Percentiles rank a stretch among this genome's conserved stretches.
Evolutionary conservation across 2,797 vertebrate genomes (phyloP).

Genomic region (Onychomys leucogaster): DNA sequence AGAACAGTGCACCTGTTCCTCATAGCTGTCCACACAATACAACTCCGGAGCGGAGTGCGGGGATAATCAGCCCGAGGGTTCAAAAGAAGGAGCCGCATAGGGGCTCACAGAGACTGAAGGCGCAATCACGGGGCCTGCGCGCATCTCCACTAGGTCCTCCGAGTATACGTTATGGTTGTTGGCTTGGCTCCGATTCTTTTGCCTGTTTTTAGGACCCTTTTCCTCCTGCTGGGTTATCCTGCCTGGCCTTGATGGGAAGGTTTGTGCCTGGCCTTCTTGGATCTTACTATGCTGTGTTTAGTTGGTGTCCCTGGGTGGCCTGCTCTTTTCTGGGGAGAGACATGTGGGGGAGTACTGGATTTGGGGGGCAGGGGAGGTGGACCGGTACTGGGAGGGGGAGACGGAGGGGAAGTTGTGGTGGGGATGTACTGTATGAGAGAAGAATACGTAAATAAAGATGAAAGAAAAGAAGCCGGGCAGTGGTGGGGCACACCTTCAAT

Average conservation of each 20-base stretch:
- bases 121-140: too few species aligned
- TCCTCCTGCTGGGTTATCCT: not conserved
- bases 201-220: not conserved
- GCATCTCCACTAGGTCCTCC: not conserved
- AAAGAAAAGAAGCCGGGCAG: not conserved
- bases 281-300: not conserved
- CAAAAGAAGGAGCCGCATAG: not conserved
- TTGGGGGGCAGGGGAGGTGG: not conserved
- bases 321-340: not conserved
- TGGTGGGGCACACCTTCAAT: not conserved
- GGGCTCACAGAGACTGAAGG: not conserved
- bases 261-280: not conserved
- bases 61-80: not conserved
- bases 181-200: not conserved
- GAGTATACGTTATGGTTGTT: too few species aligned
- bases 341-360: not conserved
- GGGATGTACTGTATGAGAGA: not conserved
- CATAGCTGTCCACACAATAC: not conserved
- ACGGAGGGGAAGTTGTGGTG: not conserved
- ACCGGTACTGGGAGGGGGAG: not conserved
- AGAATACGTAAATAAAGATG: not conserved
- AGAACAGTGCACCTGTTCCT: not conserved
- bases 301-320: not conserved
- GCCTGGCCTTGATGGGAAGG: not conserved
- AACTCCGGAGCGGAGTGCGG: slow-evolving; percentile 38